Conservation (phyloP, 2,888 invertebrate species). For the Coleophora deauratella region DNA sequence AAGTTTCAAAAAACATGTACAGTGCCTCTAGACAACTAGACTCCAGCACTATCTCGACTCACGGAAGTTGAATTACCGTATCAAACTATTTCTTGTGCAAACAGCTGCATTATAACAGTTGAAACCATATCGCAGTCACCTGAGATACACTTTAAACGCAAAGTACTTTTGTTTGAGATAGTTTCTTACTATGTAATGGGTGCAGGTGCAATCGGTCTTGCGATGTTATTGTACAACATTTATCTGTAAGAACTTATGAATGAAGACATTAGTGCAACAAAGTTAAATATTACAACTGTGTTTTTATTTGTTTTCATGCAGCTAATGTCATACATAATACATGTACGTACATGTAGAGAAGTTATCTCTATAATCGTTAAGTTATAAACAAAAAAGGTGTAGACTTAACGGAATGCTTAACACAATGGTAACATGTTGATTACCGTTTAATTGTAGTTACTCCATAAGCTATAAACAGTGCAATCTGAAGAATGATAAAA, state of each 20-base stretch:
- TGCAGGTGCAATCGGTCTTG: conserved; percentile 15
- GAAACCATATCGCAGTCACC: conserved; percentile 32
- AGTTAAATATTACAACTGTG: conserved; percentile 14
- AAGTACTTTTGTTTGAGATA: conserved; percentile 10
- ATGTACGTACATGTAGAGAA: too few relatives aligned
- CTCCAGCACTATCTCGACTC: conserved; percentile 42
- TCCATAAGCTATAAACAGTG: too few relatives aligned
- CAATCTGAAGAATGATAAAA: too few relatives aligned
- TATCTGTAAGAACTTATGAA: conserved; percentile 36
- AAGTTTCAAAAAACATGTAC: too few relatives aligned
- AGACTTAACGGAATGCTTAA: too few relatives aligned
- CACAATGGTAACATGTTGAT: too few relatives aligned
- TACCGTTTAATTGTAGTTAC: too few relatives aligned
- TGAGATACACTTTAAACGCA: conserved; percentile 9
- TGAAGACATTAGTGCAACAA: conserved; percentile 29
- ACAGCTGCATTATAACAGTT: conserved; percentile 29
- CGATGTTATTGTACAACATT: conserved; percentile 26
- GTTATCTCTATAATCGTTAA: too few relatives aligned
- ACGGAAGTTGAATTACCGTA: conserved; percentile 59
- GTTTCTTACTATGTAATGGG: conserved; percentile 22
- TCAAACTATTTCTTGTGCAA: conserved; percentile 50
- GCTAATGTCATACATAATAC: too few relatives aligned
- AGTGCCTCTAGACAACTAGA: conserved; percentile 33
- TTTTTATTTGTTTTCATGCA: conserved; percentile 15
- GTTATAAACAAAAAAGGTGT: too few relatives aligned